Conservation (phyloP, 2,888 invertebrate species). For the Ischnus inquisitorius region DNA sequence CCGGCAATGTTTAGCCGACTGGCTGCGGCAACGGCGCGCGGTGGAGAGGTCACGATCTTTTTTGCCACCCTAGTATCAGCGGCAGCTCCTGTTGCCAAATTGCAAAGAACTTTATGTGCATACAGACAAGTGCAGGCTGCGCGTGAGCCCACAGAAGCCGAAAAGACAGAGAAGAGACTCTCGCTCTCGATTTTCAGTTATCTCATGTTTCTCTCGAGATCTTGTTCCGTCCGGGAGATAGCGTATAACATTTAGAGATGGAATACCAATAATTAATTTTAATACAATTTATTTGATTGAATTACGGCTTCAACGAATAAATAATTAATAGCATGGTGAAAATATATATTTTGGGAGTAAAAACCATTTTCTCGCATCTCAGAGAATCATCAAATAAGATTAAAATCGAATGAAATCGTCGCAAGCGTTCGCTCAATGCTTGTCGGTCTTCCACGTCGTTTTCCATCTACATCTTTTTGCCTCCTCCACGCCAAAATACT, state of each 20-base stretch:
- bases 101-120: slow-evolving; percentile 61
- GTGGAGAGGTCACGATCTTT: slow-evolving; percentile 48
- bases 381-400: slow-evolving; percentile 41
- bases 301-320: too few relatives aligned
- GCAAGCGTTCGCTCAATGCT: background rate
- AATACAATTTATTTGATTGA: slow-evolving; percentile 19
- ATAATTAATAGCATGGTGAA: background rate
- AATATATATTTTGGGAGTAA: background rate
- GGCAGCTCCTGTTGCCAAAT: slow-evolving; percentile 54
- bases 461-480: slow-evolving; percentile 33
- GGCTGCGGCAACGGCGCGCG: slow-evolving; percentile 5
- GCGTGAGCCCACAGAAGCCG: slow-evolving; percentile 6
- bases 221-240: slow-evolving; percentile 36
- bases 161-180: slow-evolving; percentile 41
- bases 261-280: too few relatives aligned
- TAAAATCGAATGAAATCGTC: slow-evolving; percentile 32
- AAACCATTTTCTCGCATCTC: background rate
- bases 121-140: slow-evolving; percentile 9
- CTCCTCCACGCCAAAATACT: background rate
- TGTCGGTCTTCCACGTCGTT: slow-evolving; percentile 22
- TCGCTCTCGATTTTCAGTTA: slow-evolving; percentile 45
- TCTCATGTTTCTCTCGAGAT: slow-evolving; percentile 39
- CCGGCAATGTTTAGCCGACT: slow-evolving; percentile 26
- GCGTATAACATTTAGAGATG: too few relatives aligned
- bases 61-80: slow-evolving; percentile 23